Evolutionary conservation across 2,888 invertebrate genomes (phyloP).

Genomic region (Bellardia bayeri): DNA sequence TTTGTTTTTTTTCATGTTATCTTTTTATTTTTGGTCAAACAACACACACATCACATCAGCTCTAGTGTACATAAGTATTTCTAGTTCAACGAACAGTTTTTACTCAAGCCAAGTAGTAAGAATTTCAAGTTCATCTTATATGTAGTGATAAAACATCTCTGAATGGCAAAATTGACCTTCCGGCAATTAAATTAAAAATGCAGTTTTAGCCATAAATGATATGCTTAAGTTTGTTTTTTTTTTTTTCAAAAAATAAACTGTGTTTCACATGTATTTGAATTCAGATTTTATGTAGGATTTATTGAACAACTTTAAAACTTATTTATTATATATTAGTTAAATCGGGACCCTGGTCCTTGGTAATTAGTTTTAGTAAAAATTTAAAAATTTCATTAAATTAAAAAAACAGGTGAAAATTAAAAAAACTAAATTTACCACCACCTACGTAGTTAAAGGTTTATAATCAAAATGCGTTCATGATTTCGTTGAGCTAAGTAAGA

Average conservation of each 20-base stretch:
- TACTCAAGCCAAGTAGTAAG: conserved; percentile 56
- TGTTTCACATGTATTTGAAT: too few species aligned
- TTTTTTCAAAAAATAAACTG: background rate
- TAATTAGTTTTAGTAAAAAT: too few species aligned
- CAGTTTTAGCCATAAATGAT: conserved; percentile 64
- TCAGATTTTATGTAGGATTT: too few species aligned
- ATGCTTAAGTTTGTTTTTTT: background rate
- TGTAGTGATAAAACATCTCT: conserved; percentile 17
- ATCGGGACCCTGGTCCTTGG: too few species aligned
- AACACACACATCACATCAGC: background rate
- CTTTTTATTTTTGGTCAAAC: background rate
- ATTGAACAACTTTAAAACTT: too few species aligned
- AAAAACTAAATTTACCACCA: too few species aligned
- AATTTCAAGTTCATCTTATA: conserved; percentile 73
- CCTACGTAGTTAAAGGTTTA: too few species aligned
- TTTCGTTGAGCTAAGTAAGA: too few species aligned
- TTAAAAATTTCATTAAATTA: too few species aligned
- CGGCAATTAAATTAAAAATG: conserved; percentile 75
- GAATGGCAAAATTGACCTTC: conserved; percentile 73
- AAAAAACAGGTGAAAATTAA: too few species aligned
- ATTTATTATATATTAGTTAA: too few species aligned
- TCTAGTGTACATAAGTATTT: conserved; percentile 26
- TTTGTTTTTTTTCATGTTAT: conserved; percentile 21
- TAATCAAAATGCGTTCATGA: too few species aligned
- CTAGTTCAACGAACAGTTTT: conserved; percentile 66